phyloP scores from a whole-genome alignment of 2,888 invertebrate genomes.

The Euzetes globulus region DNA sequence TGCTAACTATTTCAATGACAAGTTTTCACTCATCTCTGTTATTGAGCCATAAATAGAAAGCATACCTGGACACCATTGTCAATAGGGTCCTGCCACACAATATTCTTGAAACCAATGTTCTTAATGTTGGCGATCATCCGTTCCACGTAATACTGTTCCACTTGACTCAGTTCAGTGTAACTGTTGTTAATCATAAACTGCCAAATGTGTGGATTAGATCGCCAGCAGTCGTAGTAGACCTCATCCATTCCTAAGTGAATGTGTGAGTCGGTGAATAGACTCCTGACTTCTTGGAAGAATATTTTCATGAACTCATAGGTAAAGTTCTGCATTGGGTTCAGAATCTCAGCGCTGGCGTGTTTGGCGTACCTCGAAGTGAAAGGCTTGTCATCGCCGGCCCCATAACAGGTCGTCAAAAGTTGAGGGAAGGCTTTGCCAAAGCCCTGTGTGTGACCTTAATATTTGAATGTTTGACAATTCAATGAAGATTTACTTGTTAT shows the following conservation, averaged over 20 bases:
- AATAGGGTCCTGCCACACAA: constrained; percentile 45
- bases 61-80: constrained; percentile 43
- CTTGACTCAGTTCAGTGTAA: constrained; percentile 38
- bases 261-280: constrained; percentile 67
- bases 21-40: background rate
- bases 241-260: constrained; percentile 81
- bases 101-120: constrained; percentile 42
- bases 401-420: constrained; percentile 9
- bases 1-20: constrained; percentile 24
- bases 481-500: too few relatives aligned
- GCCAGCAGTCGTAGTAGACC: constrained; percentile 68
- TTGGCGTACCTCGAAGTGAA: constrained; percentile 8
- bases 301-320: constrained; percentile 62
- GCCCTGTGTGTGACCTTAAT: constrained; percentile 55
- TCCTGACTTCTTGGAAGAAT: constrained; percentile 61
- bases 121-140: constrained; percentile 40
- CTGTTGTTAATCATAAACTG: constrained; percentile 54
- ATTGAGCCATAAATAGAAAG: background rate
- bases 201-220: constrained; percentile 58
- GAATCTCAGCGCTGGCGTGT: constrained; percentile 40
- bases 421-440: constrained; percentile 39
- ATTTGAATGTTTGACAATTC: too few relatives aligned
- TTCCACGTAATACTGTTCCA: constrained; percentile 42
- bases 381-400: background rate
- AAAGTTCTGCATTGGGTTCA: constrained; percentile 47